Percentiles rank a stretch among this genome's conserved stretches.
These are phyloP conservation scores for Marasmarcha lunaedactyla DNA, from an alignment of 2,888 invertebrate genomes.

Conservation along the genomic window DNA sequence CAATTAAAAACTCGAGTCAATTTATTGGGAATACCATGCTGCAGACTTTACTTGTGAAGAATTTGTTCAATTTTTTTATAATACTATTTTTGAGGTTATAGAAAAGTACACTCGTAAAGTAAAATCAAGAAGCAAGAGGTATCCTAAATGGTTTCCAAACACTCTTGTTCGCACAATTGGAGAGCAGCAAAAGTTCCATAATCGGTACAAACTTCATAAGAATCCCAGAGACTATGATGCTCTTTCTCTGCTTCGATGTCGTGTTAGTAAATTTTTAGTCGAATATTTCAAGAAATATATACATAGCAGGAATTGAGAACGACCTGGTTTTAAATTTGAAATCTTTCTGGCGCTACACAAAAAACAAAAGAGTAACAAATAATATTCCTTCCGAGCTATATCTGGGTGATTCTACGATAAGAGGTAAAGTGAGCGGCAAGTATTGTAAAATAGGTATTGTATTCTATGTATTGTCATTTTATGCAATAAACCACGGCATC, in stretches of 20 bases:
- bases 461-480: too few species aligned
- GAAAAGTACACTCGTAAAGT: not conserved
- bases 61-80: not conserved
- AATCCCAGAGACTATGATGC: constrained; percentile 1
- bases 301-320: not conserved
- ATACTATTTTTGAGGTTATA: not conserved
- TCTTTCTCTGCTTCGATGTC: not conserved
- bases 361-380: not conserved
- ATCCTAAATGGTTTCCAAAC: not conserved
- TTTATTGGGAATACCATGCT: not conserved
- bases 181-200: not conserved
- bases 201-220: not conserved
- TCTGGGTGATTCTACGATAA: too few species aligned
- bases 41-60: not conserved
- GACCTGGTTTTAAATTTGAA: not conserved
- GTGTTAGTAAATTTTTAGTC: not conserved
- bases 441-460: too few species aligned
- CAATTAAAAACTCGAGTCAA: not conserved
- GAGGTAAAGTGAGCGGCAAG: too few species aligned
- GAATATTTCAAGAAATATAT: not conserved
- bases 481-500: too few species aligned
- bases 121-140: not conserved
- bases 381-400: too few species aligned
- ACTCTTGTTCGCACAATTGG: not conserved
- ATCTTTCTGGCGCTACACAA: constrained; percentile 1